These are phyloP conservation scores for Gopherus flavomarginatus DNA, from an alignment of 2,113 vertebrate species.

Conservation along the genomic window DNA sequence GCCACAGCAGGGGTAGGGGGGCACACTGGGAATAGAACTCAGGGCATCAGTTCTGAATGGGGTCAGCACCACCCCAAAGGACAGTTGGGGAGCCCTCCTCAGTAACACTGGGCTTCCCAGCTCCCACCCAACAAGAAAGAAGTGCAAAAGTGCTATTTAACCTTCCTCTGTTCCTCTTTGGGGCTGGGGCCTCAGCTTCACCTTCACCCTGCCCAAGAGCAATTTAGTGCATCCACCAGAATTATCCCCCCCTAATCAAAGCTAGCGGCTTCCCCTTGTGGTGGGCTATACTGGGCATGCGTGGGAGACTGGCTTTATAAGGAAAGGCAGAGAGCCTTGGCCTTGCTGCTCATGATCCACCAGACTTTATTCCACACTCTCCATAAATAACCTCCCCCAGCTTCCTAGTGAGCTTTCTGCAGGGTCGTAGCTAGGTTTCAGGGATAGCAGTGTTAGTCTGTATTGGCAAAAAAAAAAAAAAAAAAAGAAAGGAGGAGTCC, in stretches of 20 bases:
- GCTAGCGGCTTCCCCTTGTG: neutral
- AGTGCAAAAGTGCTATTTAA: neutral
- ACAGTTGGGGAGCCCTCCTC: neutral
- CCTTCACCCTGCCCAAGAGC: too few species aligned
- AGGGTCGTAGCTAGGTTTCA: too few species aligned
- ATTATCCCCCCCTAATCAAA: neutral
- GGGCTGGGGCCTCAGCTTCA: too few species aligned
- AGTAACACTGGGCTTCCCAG: neutral
- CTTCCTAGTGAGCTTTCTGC: neutral
- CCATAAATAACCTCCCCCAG: neutral
- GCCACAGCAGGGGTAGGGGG: neutral
- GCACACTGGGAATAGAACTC: neutral
- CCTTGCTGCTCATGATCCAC: neutral
- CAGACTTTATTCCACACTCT: neutral
- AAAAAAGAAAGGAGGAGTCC: too few species aligned
- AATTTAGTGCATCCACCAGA: neutral
- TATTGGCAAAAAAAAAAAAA: too few species aligned
- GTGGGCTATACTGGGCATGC: neutral
- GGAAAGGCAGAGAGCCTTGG: neutral
- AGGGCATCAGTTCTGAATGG: neutral
- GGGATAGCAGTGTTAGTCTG: too few species aligned
- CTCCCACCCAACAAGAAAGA: neutral
- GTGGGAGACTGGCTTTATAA: neutral
- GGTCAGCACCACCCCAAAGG: neutral
- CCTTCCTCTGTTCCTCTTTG: neutral